Evolutionary conservation across 2,888 invertebrate genomes (phyloP).

Genomic region (Philopedon plagiatum): DNA sequence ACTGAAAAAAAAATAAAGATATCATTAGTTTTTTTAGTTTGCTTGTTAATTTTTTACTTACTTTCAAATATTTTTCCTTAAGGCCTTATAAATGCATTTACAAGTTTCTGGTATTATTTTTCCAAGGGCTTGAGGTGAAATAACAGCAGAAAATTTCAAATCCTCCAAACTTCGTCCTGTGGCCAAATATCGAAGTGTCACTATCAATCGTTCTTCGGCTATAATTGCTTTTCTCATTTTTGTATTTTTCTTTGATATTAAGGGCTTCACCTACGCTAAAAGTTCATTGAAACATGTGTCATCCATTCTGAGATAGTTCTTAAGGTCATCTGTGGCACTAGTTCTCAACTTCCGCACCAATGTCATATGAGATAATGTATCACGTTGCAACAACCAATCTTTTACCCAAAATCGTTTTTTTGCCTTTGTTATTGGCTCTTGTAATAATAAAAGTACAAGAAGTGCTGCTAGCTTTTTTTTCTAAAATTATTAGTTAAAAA

Average conservation of each 20-base stretch:
- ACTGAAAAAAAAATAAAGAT: not conserved
- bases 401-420: too few species aligned
- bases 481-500: too few species aligned
- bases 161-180: conserved; percentile 54
- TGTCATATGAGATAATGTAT: not conserved
- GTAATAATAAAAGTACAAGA: not conserved
- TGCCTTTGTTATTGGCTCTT: not conserved
- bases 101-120: conserved; percentile 49
- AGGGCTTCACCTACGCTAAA: conserved; percentile 1
- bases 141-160: conserved; percentile 42
- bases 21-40: not conserved
- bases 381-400: not conserved
- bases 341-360: too few species aligned
- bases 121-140: too few species aligned
- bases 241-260: too few species aligned
- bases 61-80: conserved; percentile 17
- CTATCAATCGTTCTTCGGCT: conserved; percentile 49
- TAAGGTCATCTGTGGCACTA: too few species aligned
- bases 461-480: not conserved
- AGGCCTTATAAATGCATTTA: conserved; percentile 16
- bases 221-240: too few species aligned
- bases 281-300: conserved; percentile 4
- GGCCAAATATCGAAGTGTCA: not conserved
- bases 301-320: too few species aligned
- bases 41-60: conserved; percentile 2